Percentiles rank a stretch among this genome's conserved stretches.
Conservation (phyloP, 2,113 vertebrate genomes). For the Empidonax alnorum region DNA sequence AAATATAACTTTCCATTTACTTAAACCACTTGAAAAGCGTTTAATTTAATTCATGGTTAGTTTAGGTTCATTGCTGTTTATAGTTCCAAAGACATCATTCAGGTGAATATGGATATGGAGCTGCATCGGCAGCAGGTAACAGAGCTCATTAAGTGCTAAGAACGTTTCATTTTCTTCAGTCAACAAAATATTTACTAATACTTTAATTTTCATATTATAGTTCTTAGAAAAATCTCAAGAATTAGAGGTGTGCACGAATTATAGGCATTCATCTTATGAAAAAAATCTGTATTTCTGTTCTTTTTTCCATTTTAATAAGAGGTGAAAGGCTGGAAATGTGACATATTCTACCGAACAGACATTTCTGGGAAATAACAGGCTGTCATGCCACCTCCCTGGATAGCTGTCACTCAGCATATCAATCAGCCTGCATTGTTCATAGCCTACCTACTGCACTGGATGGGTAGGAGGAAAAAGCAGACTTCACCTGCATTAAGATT, state of each 20-base stretch:
- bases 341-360: slow-evolving; percentile 6
- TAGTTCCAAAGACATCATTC: neutral
- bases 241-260: neutral
- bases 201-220: neutral
- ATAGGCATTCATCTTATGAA: neutral
- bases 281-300: neutral
- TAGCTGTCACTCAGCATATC: slow-evolving; percentile 17
- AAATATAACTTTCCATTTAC: neutral
- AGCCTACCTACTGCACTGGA: neutral
- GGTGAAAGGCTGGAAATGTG: slow-evolving; percentile 18
- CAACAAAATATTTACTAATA: neutral
- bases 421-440: slow-evolving; percentile 5
- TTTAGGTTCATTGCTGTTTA: neutral
- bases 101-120: neutral
- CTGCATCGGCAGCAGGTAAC: neutral
- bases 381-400: slow-evolving; percentile 33
- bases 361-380: slow-evolving; percentile 38
- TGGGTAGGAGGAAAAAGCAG: slow-evolving; percentile 5
- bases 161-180: neutral
- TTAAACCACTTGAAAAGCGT: neutral
- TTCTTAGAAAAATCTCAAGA: neutral
- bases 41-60: neutral
- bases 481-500: neutral
- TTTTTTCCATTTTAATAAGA: neutral
- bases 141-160: neutral